These are phyloP conservation scores for Tychaedon coryphoeus DNA, from an alignment of 2,113 vertebrate genomes.

Conservation along the genomic window DNA sequence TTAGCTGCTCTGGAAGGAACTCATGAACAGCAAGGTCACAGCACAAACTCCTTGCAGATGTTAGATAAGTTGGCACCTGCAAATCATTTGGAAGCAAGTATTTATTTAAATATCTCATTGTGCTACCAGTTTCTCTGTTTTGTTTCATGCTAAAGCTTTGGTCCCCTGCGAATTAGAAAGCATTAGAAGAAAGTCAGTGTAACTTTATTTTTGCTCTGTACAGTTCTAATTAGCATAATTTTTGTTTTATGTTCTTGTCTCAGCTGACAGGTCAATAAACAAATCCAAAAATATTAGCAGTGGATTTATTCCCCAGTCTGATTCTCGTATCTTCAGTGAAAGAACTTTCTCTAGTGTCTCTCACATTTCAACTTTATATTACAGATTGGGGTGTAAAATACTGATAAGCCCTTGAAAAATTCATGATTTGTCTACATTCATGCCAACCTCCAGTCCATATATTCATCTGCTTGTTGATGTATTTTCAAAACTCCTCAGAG, in stretches of 20 bases:
- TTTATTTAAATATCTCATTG: slow-evolving; percentile 80
- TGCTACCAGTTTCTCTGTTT: slow-evolving; percentile 77
- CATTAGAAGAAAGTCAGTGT: slow-evolving; percentile 37
- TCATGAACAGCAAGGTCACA: slow-evolving; percentile 54
- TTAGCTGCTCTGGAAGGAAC: slow-evolving; percentile 43
- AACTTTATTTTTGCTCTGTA: not conserved
- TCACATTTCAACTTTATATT: slow-evolving; percentile 5
- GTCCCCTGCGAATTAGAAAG: not conserved
- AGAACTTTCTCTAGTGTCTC: not conserved
- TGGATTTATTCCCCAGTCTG: not conserved
- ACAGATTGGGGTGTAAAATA: not conserved
- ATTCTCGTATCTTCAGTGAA: not conserved
- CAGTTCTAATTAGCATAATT: slow-evolving; percentile 32
- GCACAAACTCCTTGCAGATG: slow-evolving; percentile 64
- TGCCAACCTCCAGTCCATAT: not conserved
- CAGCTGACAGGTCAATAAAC: slow-evolving; percentile 11
- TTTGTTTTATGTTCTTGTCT: slow-evolving; percentile 10
- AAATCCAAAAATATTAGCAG: slow-evolving; percentile 4
- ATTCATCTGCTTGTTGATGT: not conserved
- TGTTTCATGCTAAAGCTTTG: slow-evolving; percentile 55
- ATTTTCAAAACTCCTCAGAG: not conserved
- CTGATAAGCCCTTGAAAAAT: not conserved
- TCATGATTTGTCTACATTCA: not conserved
- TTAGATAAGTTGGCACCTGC: slow-evolving; percentile 76
- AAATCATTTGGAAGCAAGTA: slow-evolving; percentile 80